Percentiles rank a stretch among this genome's conserved stretches.
These are phyloP conservation scores for Centruroides sculpturatus DNA, from an alignment of 1,140 invertebrate species.

Conservation along the genomic window DNA sequence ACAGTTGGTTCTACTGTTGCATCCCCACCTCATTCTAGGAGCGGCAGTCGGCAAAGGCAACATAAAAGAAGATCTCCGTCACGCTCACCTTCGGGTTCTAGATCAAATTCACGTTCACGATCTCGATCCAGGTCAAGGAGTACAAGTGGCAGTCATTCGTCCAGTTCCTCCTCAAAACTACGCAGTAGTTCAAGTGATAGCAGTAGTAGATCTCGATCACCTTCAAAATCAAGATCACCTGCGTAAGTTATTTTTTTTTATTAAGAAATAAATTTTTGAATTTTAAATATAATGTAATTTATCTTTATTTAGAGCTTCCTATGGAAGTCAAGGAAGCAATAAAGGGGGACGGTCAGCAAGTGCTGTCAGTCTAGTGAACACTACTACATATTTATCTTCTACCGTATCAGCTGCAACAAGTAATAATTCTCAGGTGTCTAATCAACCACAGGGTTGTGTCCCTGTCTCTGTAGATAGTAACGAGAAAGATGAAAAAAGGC, in stretches of 20 bases:
- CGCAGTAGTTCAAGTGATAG: slow-evolving; percentile 15
- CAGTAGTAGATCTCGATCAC: slow-evolving; percentile 17
- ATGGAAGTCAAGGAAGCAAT: slow-evolving; percentile 12
- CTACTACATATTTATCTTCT: slow-evolving; percentile 8
- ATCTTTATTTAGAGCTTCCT: slow-evolving; percentile 7
- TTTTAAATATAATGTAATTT: not conserved
- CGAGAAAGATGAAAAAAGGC: slow-evolving; percentile 50
- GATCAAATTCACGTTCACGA: slow-evolving; percentile 23
- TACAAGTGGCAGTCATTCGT: slow-evolving; percentile 14
- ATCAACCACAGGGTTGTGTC: slow-evolving; percentile 1
- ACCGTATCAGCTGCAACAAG: slow-evolving; percentile 7
- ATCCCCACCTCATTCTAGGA: slow-evolving; percentile 12
- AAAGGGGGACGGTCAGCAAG: slow-evolving; percentile 13
- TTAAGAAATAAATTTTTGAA: not conserved
- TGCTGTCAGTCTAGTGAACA: slow-evolving; percentile 9
- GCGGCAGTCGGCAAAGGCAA: slow-evolving; percentile 20
- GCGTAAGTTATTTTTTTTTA: slow-evolving; percentile 14
- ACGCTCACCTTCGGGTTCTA: slow-evolving; percentile 33
- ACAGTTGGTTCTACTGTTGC: slow-evolving; percentile 16
- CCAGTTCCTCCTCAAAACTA: slow-evolving; percentile 17
- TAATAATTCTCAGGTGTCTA: slow-evolving; percentile 2
- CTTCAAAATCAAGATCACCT: slow-evolving; percentile 19
- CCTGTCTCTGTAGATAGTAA: not conserved
- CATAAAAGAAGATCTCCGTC: slow-evolving; percentile 23
- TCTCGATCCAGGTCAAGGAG: slow-evolving; percentile 16